These are phyloP conservation scores for Crossaster papposus DNA, from an alignment of 53 echinoderm and acorn worm species.

Conservation along the genomic window DNA sequence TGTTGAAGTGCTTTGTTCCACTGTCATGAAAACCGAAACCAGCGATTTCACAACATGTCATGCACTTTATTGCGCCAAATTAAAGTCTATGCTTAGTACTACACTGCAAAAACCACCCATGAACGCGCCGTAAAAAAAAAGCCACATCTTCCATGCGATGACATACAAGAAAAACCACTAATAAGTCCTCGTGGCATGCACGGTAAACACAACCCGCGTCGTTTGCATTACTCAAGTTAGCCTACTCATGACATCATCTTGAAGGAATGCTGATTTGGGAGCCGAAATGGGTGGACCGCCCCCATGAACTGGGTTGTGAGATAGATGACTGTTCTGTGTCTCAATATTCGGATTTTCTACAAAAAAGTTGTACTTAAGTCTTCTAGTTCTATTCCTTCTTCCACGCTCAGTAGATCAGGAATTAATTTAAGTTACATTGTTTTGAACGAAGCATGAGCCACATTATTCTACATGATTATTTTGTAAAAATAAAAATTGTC, in stretches of 20 bases:
- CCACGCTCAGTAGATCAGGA: too few species aligned
- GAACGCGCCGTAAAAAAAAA: conserved; percentile 18
- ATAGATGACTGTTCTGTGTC: conserved; percentile 35
- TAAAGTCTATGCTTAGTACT: too few species aligned
- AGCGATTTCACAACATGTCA: conserved; percentile 7
- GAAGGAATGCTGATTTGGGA: conserved; percentile 32
- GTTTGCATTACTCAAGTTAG: background rate
- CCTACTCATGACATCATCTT: conserved; percentile 36
- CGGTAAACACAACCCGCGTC: conserved; percentile 7
- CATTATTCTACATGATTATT: too few species aligned
- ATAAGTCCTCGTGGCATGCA: background rate
- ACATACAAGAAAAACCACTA: conserved; percentile 30
- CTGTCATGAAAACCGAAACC: conserved; percentile 48
- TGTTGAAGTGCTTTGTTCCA: background rate
- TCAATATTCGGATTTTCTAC: background rate
- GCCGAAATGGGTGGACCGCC: conserved; percentile 1
- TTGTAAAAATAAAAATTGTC: too few species aligned
- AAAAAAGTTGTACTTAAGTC: too few species aligned
- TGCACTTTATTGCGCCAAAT: background rate
- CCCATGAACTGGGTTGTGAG: background rate
- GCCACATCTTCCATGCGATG: conserved; percentile 7
- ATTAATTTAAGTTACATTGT: too few species aligned
- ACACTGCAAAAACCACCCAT: background rate
- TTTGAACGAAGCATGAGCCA: too few species aligned
- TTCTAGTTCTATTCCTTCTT: too few species aligned